phyloP scores from a whole-genome alignment of 37 sponge, comb jelly and placozoan species.

The Cliona cf. orientalis region DNA sequence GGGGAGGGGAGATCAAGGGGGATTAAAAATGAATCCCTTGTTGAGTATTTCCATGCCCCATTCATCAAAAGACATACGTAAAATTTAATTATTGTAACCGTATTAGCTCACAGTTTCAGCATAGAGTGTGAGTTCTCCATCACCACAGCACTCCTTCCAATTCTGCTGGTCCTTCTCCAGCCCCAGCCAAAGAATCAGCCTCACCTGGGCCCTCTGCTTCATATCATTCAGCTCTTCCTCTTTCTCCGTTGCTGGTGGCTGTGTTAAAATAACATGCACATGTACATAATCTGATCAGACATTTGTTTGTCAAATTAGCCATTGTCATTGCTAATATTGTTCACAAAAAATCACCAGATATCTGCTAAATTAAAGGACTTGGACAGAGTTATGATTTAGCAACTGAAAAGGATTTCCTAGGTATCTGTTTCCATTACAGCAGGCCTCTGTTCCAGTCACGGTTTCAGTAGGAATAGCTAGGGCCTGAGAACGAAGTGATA shows the following conservation, averaged over 20 bases:
- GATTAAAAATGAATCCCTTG: no score
- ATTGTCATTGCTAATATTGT: no score
- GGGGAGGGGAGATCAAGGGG: no score
- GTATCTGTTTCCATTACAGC: no score
- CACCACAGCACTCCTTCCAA: slow-evolving; percentile 49
- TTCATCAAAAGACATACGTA: not conserved
- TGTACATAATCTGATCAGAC: no score
- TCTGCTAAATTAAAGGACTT: no score
- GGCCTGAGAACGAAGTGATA: not conserved
- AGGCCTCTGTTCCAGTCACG: no score
- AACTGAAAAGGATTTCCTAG: no score
- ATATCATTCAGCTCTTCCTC: slow-evolving; percentile 65
- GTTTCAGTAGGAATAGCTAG: not conserved
- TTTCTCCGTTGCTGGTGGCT: slow-evolving; percentile 75
- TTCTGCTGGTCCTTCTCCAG: slow-evolving; percentile 68
- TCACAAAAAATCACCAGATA: no score
- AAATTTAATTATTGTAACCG: not conserved
- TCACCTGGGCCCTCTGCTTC: slow-evolving; percentile 67
- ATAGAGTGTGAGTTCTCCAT: slow-evolving; percentile 84
- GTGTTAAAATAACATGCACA: no score
- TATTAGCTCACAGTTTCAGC: slow-evolving; percentile 84
- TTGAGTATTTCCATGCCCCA: not conserved
- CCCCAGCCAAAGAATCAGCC: slow-evolving; percentile 87
- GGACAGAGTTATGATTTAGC: no score
- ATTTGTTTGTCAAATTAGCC: no score